Evolutionary conservation across 2,888 invertebrate genomes (phyloP), one percentile per base, ranked within the genome.

Genomic region (Seira musarum): DNA sequence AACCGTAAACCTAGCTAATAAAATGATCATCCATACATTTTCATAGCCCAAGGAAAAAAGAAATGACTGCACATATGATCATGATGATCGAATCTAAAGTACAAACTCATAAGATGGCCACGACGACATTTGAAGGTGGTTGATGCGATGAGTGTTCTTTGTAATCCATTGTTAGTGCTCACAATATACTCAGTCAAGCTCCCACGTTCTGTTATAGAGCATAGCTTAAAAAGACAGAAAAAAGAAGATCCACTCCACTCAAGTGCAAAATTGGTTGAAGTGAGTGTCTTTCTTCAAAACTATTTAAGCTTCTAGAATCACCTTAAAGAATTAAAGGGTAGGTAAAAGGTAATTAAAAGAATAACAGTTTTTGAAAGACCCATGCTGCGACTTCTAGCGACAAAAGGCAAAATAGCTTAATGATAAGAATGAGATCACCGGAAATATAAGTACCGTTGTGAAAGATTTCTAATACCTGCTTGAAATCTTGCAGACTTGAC

Each of bases 171-270:
- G n/a, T n/a, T n/a, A n/a, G n/a, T n/a, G n/a, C 22, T 49, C 57
- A 57, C 57, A 13, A 65, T 63, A 15, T 61, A 17, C 25, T 66
- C 64, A 68, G 40, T 68, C 75, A 76, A 61, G 68, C 75, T 64
- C 75, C 75, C 75, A 76, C 75, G 75, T 76, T 76, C 24, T 13
- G 40, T 40, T 40, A 13, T 40, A 40, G 40, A 8, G 40, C 40
- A 40, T 13, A 40, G 40, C 13, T 8, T 40, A 40, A 40, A 40
- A 40, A 40, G 13, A 13, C 40, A 13, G 40, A 40, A 40, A 40
- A 40, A 40, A 40, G 40, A 40, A 13, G 40, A 6, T n/a, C n/a
- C n/a, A n/a, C n/a, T 40, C 13, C 13, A 13, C 13, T 40, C 6
- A 40, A 13, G 40, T 8, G 13, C 13, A 40, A 40, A 40, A n/a